Evolutionary conservation across 2,888 invertebrate species (phyloP).

Genomic region (Rhorus exstirpatorius): DNA sequence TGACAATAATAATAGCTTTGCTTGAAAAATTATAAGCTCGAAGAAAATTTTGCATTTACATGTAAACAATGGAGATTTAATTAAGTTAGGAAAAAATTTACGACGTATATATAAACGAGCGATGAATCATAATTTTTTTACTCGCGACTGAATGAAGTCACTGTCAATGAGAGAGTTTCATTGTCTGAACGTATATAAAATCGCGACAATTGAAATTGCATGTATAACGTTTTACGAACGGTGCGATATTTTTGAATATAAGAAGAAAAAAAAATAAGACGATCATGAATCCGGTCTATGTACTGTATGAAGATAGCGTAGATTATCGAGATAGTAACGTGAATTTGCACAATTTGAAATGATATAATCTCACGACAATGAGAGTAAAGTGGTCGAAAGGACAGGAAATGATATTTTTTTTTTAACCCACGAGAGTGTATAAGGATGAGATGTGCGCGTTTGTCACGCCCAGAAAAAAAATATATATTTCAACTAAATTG

Average conservation of each 20-base stretch:
- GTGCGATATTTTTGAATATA: too few species aligned
- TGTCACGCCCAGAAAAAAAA: conserved; percentile 71
- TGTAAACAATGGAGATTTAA: conserved; percentile 32
- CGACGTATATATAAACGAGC: conserved; percentile 10
- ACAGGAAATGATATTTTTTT: conserved; percentile 61
- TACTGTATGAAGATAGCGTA: too few species aligned
- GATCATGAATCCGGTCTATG: too few species aligned
- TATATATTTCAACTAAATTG: not conserved
- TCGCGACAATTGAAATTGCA: conserved; percentile 12
- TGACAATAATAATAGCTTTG: not conserved
- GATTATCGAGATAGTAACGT: not conserved
- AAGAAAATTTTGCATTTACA: conserved; percentile 11
- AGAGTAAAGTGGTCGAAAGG: not conserved
- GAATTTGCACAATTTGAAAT: not conserved
- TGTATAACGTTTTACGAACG: too few species aligned
- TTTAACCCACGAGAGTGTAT: conserved; percentile 49
- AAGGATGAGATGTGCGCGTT: conserved; percentile 50
- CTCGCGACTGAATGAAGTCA: conserved; percentile 23
- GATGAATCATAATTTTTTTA: conserved; percentile 55
- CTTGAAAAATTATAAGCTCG: not conserved
- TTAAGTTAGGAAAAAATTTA: conserved; percentile 5
- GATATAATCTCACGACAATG: not conserved
- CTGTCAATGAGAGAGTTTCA: conserved; percentile 37
- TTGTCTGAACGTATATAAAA: not conserved
- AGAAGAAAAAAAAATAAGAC: too few species aligned